A percentile compares a stretch with the other conserved stretches of the same genome.
Evolutionary conservation across 2,797 vertebrate genomes (phyloP).

Genomic region (Rhinoraja longicauda): DNA sequence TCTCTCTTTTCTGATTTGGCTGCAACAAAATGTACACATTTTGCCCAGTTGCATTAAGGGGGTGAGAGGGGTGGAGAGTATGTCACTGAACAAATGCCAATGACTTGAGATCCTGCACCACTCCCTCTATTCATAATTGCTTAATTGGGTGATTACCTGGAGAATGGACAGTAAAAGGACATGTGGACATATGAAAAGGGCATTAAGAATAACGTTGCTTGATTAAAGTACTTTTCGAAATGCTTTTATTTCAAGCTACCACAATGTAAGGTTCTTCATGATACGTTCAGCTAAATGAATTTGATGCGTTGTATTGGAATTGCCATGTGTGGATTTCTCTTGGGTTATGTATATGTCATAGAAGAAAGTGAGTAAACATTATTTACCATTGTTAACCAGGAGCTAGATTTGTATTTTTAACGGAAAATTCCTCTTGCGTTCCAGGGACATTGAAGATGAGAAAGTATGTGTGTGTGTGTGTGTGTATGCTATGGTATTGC

Average conservation of each 20-base stretch:
- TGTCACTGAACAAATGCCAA: too few species aligned
- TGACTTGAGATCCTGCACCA: background rate
- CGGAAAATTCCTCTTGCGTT: too few species aligned
- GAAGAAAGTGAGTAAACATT: background rate
- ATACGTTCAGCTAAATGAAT: background rate
- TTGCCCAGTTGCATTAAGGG: background rate
- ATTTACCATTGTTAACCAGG: background rate
- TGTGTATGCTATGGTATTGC: too few species aligned
- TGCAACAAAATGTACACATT: background rate
- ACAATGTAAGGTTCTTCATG: too few species aligned
- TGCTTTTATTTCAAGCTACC: too few species aligned
- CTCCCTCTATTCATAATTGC: background rate
- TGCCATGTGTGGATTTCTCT: background rate
- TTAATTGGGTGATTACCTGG: background rate
- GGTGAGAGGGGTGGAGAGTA: too few species aligned
- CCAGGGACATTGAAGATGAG: too few species aligned
- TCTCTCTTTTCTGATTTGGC: background rate
- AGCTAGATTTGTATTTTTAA: background rate
- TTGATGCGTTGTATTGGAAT: background rate
- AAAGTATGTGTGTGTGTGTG: too few species aligned
- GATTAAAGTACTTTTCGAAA: background rate
- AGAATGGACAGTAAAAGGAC: background rate
- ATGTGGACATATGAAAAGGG: background rate
- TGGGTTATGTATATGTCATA: background rate
- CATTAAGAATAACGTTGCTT: background rate